These are phyloP conservation scores for Phyllopteryx taeniolatus DNA, from an alignment of 2,113 vertebrate genomes.

Conservation along the genomic window DNA sequence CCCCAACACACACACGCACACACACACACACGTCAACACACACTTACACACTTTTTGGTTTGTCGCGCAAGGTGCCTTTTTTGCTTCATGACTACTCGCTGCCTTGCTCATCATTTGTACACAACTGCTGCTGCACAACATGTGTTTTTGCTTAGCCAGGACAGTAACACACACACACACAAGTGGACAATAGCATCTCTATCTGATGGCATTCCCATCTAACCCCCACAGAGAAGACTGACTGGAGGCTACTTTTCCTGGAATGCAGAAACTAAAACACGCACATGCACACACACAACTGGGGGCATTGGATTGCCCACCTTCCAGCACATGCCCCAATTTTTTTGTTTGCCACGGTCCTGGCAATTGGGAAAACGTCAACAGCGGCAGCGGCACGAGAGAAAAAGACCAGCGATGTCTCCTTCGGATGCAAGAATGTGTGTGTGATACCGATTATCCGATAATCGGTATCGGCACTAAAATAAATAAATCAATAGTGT, in stretches of 20 bases:
- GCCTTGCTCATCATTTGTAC: conserved; percentile 17
- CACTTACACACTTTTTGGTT: not conserved
- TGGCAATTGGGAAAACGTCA: conserved; percentile 31
- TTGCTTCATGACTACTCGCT: not conserved
- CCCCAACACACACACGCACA: not conserved
- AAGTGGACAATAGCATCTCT: conserved; percentile 55
- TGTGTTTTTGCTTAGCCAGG: conserved; percentile 56
- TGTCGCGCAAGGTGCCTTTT: not conserved
- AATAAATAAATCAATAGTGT: not conserved
- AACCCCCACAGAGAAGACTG: conserved; percentile 53
- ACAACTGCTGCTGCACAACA: conserved; percentile 30
- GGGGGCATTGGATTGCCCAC: conserved; percentile 42
- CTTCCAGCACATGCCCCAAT: conserved; percentile 57
- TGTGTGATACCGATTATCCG: not conserved
- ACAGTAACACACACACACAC: conserved; percentile 39
- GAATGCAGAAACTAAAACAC: conserved; percentile 41
- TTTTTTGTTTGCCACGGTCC: conserved; percentile 37
- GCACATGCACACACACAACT: conserved; percentile 23
- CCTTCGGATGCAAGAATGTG: no score
- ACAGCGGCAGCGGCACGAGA: conserved; percentile 6
- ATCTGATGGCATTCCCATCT: conserved; percentile 60
- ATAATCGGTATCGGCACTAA: no score
- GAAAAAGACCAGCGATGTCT: not conserved
- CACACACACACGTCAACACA: not conserved
- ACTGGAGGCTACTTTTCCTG: conserved; percentile 62